Base-by-base conservation (phyloP, 2,113 vertebrate species). In the Carettochelys insculpta region DNA sequence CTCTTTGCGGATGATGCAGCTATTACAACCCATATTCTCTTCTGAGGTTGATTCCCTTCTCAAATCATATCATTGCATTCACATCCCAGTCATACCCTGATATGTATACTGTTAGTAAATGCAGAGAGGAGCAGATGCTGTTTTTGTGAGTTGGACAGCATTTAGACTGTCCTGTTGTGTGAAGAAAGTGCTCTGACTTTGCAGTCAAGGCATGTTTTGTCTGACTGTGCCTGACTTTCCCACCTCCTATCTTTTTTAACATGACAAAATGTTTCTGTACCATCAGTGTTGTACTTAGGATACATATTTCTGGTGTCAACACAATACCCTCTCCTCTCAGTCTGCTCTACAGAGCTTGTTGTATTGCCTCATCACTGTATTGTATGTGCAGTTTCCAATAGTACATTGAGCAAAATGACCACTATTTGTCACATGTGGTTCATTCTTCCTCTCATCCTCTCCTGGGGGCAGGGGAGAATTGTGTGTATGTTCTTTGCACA, bases 71-170 rank as follows among this genome's bases (percentile, higher is more conserved):
- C 89, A 77, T 65, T 84, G 29, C 89, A 88, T 94, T 88, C 76
- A 90, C 91, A 92, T 88, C 85, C 90, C 75, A 86, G 87, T n/a
- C 91, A 54, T 83, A 92, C 91, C 89, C 85, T n/a, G 79, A 71
- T 0, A 3, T 48, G 68, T 68, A 27, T 3, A 2, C 5, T 78
- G 1, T 17, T 93, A 93, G 93, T 76, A 92, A 90, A 79, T 11
- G 48, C 29, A 58, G 68, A 13, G 76, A 76, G 56, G 11, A 68
- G n/a, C n/a, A n/a, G n/a, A 68, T 68, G 34, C 61, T n/a, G 10
- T 20, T 88, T 29, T 80, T 86, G 81, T 38, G 89, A 27, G 78
- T 93, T 86, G 91, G 82, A n/a, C 79, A 86, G 79, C 22, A 38
- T 65, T 38, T 82, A 81, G 79, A 51, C 52, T 90, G 73, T 48